These are phyloP conservation scores for Paralichthys olivaceus DNA, from an alignment of 2,113 vertebrate species.

Conservation along the genomic window DNA sequence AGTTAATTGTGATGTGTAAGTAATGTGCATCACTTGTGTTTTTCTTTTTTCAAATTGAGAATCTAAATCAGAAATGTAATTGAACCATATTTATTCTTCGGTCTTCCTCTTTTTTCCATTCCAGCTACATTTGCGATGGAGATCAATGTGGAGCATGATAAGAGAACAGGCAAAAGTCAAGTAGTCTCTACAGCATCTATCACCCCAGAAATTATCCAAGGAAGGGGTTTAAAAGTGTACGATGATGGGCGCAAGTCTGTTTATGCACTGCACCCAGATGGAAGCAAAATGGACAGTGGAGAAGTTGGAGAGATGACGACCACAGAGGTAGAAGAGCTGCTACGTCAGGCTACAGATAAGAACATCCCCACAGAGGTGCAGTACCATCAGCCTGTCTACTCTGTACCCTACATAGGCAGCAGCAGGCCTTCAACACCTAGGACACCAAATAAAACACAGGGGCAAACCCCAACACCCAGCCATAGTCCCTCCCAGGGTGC, in stretches of 20 bases:
- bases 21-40: no score
- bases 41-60: no score
- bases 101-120: slow-evolving; percentile 36
- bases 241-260: slow-evolving; percentile 93
- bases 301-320: slow-evolving; percentile 84
- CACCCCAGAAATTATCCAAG: slow-evolving; percentile 84
- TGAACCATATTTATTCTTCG: not conserved
- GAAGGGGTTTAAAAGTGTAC: slow-evolving; percentile 90
- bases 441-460: slow-evolving; percentile 14
- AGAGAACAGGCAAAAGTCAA: slow-evolving; percentile 90
- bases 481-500: not conserved
- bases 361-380: slow-evolving; percentile 85
- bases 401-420: slow-evolving; percentile 81
- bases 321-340: slow-evolving; percentile 90
- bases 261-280: slow-evolving; percentile 84
- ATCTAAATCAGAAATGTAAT: not conserved
- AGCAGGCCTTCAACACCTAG: slow-evolving; percentile 78
- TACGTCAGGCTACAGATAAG: slow-evolving; percentile 89
- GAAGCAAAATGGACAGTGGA: slow-evolving; percentile 42
- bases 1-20: no score
- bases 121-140: slow-evolving; percentile 94
- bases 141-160: slow-evolving; percentile 93
- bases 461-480: slow-evolving; percentile 21
- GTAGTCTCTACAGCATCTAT: slow-evolving; percentile 92
- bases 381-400: slow-evolving; percentile 92